Evolutionary conservation across 2,113 vertebrate genomes (phyloP), one percentile per base, ranked within the genome.

Genomic region (Chionodraco myersi): DNA sequence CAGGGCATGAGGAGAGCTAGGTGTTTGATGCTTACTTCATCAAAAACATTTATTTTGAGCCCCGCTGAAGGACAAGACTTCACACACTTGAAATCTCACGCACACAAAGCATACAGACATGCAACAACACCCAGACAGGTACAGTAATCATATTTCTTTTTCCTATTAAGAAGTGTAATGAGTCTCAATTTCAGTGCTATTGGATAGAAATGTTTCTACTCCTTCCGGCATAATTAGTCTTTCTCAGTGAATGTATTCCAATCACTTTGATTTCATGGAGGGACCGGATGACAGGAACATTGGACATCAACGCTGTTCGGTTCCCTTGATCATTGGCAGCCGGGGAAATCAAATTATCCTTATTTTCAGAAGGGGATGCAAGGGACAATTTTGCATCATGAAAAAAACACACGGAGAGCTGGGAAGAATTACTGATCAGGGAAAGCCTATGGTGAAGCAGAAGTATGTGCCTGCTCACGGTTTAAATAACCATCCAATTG

Each of bases 21-120:
- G 72, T 58, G 77, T 89, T 92, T 89, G 80, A 87, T 72, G 78
- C 77, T 44, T 45, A 53, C 67, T 89, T 73, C 70, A 82, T 90
- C 78, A 82, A 79, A 36, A 86, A 82, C 34, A 1, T 74, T 73
- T 78, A 34, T 26, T 49, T 30, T n/a, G 15, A 76, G n/a, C 14
- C 26, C 7, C 1, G 2, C 65, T 72, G 64, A 84, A 79, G 81
- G 68, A 83, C 73, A 66, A 60, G 62, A 75, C 81, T 80, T 84
- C 54, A 76, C 60, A 75, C 67, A 71, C 36, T 69, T 74, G 70
- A 84, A 81, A 85, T 71, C 34, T 52, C 62, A 56, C 7, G 49
- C 11, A 53, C 60, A 67, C 52, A 77, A 63, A 82, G 16, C 62
- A 54, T 15, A 2, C 4, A 49, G 21, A 60, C 57, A 44, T 51